These are phyloP conservation scores for Adelges cooleyi DNA, from an alignment of 1,140 invertebrate species.

Conservation along the genomic window DNA sequence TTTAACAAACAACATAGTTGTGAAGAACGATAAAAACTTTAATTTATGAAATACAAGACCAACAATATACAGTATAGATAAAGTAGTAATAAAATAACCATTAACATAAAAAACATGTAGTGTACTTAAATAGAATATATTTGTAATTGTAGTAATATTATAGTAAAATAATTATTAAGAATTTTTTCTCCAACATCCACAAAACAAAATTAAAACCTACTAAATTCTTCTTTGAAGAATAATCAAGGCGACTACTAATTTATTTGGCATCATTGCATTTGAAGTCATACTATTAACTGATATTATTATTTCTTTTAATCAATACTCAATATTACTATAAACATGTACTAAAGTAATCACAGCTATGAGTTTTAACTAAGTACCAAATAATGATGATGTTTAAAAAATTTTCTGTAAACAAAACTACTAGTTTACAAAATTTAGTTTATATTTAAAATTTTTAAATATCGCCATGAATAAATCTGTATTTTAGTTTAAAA, in stretches of 20 bases:
- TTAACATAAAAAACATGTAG: neutral
- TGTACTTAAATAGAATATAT: neutral
- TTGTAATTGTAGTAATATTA: neutral
- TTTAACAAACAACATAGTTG: too few relatives aligned
- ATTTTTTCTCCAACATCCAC: neutral
- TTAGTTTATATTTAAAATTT: too few relatives aligned
- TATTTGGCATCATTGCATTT: neutral
- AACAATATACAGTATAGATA: neutral
- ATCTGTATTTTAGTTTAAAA: too few relatives aligned
- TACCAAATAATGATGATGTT: neutral
- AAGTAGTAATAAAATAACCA: neutral
- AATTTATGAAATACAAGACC: conserved; percentile 37
- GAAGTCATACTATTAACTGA: neutral
- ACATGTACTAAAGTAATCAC: too few relatives aligned
- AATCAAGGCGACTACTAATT: neutral
- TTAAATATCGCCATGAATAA: too few relatives aligned
- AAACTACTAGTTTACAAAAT: too few relatives aligned
- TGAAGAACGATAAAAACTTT: too few relatives aligned
- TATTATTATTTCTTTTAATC: neutral
- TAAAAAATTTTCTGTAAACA: too few relatives aligned
- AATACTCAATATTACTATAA: neutral
- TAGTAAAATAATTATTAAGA: neutral
- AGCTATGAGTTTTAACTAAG: neutral
- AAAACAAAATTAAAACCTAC: neutral
- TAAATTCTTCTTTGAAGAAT: neutral